Percentiles rank a stretch among this genome's conserved stretches.
Evolutionary conservation across 2,888 invertebrate species (phyloP).

Genomic region (Portevinia maculata): DNA sequence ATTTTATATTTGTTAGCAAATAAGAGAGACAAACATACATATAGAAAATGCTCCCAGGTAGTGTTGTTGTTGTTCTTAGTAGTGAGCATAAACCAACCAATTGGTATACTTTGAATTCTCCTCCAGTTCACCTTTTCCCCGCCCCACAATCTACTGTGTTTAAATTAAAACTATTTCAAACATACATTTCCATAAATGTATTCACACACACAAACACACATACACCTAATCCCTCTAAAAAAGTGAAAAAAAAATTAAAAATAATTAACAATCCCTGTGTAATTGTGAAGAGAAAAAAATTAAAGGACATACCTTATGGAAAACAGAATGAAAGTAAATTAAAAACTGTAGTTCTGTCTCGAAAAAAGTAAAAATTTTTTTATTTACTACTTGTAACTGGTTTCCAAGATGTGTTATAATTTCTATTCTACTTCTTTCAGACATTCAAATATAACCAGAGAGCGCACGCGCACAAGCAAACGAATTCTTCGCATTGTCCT

Average conservation of each 20-base stretch:
- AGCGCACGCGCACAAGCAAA: slow-evolving; percentile 11
- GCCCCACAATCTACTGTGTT: slow-evolving; percentile 48
- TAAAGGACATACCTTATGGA: slow-evolving; percentile 40
- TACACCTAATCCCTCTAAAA: slow-evolving; percentile 40
- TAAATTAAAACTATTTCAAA: slow-evolving; percentile 58
- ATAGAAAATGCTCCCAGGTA: slow-evolving; percentile 52
- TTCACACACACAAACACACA: slow-evolving; percentile 11
- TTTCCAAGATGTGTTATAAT: slow-evolving; percentile 56
- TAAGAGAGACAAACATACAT: slow-evolving; percentile 58
- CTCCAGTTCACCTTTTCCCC: slow-evolving; percentile 26
- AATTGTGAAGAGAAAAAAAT: slow-evolving; percentile 52
- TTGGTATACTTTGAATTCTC: slow-evolving; percentile 52
- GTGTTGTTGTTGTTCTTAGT: slow-evolving; percentile 38
- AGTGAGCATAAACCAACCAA: slow-evolving; percentile 27
- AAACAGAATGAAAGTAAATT: slow-evolving; percentile 55
- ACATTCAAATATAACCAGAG: slow-evolving; percentile 31
- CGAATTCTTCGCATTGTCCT: slow-evolving; percentile 4
- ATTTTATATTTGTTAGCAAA: slow-evolving; percentile 63
- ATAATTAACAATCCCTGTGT: slow-evolving; percentile 55
- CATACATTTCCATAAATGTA: slow-evolving; percentile 49
- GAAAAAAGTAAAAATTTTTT: slow-evolving; percentile 49
- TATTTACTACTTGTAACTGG: slow-evolving; percentile 55
- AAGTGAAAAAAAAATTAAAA: slow-evolving; percentile 19
- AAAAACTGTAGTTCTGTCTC: slow-evolving; percentile 66
- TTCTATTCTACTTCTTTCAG: slow-evolving; percentile 70